phyloP scores from a whole-genome alignment of 2,797 vertebrate genomes.

The Mallotus villosus region DNA sequence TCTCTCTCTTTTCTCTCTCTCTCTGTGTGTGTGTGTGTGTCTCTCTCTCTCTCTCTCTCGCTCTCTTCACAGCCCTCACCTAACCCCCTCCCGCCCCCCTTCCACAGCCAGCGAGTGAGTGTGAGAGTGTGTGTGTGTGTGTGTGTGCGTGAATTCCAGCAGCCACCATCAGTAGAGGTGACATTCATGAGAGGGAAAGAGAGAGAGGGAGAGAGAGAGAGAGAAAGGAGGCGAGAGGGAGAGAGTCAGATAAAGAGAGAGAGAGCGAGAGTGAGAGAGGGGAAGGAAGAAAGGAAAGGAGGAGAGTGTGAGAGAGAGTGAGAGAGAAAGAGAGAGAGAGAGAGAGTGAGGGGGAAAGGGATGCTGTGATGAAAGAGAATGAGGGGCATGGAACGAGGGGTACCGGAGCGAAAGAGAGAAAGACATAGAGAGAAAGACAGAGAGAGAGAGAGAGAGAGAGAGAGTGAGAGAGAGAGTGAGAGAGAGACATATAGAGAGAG shows the following conservation, averaged over 20 bases:
- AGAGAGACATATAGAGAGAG: conserved; percentile 22
- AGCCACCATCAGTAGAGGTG: conserved; percentile 81
- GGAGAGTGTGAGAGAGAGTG: conserved; percentile 5
- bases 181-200: conserved; percentile 78
- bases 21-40: too few relatives aligned
- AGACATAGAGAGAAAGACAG: too few relatives aligned
- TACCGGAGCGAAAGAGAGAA: conserved; percentile 6
- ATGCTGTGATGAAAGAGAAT: conserved; percentile 18
- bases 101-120: conserved; percentile 73
- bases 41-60: conserved; percentile 26
- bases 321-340: conserved; percentile 49
- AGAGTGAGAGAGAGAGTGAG: conserved; percentile 34
- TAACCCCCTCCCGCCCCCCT: conserved; percentile 54
- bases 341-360: conserved; percentile 2
- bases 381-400: conserved; percentile 24
- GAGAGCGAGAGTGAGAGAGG: conserved; percentile 51
- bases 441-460: conserved; percentile 33
- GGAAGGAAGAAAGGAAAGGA: conserved; percentile 2
- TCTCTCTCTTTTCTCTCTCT: too few relatives aligned
- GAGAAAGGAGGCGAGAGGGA: conserved; percentile 13
- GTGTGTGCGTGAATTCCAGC: conserved; percentile 69
- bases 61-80: conserved; percentile 64
- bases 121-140: conserved; percentile 62
- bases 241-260: conserved; percentile 4
- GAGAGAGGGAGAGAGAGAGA: conserved; percentile 36